Evolutionary conservation across 2,888 invertebrate genomes (phyloP), one percentile per base, ranked within the genome.

Genomic region (Callimorpha dominula): DNA sequence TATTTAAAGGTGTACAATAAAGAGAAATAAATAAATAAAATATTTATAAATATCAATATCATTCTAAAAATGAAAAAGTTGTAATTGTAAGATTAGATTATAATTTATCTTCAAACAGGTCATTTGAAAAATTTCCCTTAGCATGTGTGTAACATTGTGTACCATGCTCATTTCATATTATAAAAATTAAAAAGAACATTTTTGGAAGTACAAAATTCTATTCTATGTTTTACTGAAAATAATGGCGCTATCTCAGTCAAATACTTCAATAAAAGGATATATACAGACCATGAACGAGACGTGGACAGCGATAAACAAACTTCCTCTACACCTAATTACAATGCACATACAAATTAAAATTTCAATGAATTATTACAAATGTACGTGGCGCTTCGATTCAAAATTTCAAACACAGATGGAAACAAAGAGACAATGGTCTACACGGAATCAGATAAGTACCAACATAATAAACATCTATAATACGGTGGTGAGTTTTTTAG

Each of bases 381-480:
- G 73, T 77, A 82, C 74, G 74, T 78, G 81, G 81, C 72, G 79
- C 75, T 79, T 83, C 75, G 79, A 79, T 79, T 78, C 78, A 81
- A 81, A 79, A 81, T 85, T 77, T 78, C 79, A 78, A 80, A 81
- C 77, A 78, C 69, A 73, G 78, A 83, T 77, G 76, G 71, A 76
- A 80, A 80, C 80, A 88, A 86, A 89, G 90, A 91, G 89, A 93
- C 93, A 93, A 93, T 93, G 92, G 90, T 77, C 73, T 81, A 87
- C 78, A 87, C 85, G 85, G 87, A 88, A 93, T 92, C 92, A 89
- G 93, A 91, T 86, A 86, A 86, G 86, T 87, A 85, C 86, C 83
- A 83, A 83, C 85, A 87, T 88, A 93, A 94, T 94, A 93, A 91
- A 93, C 93, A 91, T 93, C 93, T 91, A 93, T 90, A 90, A 90